Evolutionary conservation across 2,797 vertebrate species (phyloP), one percentile per base, ranked within the genome.

Genomic region (Spinibarbus caldwelli): DNA sequence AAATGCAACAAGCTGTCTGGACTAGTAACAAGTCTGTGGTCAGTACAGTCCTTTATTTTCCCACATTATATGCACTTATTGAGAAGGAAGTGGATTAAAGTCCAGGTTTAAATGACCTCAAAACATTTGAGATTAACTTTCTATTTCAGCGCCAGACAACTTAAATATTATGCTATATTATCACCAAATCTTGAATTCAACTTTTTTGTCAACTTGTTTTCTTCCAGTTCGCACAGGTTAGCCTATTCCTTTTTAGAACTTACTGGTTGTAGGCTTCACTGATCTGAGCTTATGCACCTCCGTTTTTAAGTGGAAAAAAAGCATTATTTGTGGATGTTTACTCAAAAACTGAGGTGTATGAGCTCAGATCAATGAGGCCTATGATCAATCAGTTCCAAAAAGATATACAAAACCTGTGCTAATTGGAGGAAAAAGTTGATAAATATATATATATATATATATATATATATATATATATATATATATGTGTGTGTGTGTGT

Each of bases 91-190:
- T 31, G 49, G 71, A 49, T 54, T 86, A 59, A 85, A 80, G 64
- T 83, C 80, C 80, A 68, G 6, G 2, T 83, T 84, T 45, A 71
- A 85, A 70, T 45, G 52, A 80, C 43, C 23, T 49, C 21, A 34
- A 66, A 84, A 84, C 23, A 70, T 64, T 83, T 71, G 12, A 66
- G 15, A 85, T 59, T 80, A 36, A 49, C 77, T 84, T 72, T 87
- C 19, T 76, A 80, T 85, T 85, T 64, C 41, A 0, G 41, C 62
- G 36, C 17, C 31, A 78, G 34, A 66, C 9, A 49, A 17, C 66
- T 2, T 54, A 67, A 81, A 82, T 67, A 86, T 62, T 9, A n/a
- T 54, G 21, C 21, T 57, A 57, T 57, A 57, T 57, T 1, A 57
- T 54, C 8, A 54, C 8, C 21, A 54, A 54, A 54, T 54, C 8